Conservation (phyloP, 2,113 vertebrate species). For the Cynoglossus semilaevis region DNA sequence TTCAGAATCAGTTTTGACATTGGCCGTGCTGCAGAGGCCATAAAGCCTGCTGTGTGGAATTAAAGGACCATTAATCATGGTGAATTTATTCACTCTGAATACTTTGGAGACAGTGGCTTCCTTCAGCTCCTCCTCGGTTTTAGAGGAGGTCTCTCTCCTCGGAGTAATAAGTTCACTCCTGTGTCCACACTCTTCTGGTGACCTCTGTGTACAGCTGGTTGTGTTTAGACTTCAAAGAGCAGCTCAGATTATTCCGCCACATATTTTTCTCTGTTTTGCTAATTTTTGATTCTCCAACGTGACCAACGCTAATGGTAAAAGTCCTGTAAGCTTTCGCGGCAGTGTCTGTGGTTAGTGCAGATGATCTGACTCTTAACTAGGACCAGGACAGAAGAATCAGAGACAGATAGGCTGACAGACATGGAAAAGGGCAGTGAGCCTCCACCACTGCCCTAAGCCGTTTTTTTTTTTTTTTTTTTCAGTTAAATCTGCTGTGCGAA, state of each 20-base stretch:
- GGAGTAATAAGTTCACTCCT: slow-evolving; percentile 38
- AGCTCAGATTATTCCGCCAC: slow-evolving; percentile 55
- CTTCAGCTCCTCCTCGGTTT: slow-evolving; percentile 30
- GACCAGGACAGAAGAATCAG: slow-evolving; percentile 53
- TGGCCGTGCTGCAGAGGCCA: slow-evolving; percentile 21
- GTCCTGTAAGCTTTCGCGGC: slow-evolving; percentile 44
- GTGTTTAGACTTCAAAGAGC: slow-evolving; percentile 59
- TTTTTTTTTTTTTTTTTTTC: background rate
- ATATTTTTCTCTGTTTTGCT: slow-evolving; percentile 62
- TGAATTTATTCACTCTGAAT: slow-evolving; percentile 47
- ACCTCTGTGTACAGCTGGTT: slow-evolving; percentile 63
- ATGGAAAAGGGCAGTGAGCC: slow-evolving; percentile 10
- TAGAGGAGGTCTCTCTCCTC: slow-evolving; percentile 49
- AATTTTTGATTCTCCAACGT: slow-evolving; percentile 59
- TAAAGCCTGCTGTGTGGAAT: slow-evolving; percentile 27
- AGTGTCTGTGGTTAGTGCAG: slow-evolving; percentile 41
- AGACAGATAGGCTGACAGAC: slow-evolving; percentile 28
- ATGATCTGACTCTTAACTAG: slow-evolving; percentile 47
- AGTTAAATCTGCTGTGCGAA: slow-evolving; percentile 30
- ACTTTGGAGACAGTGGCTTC: slow-evolving; percentile 40
- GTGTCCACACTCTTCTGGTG: slow-evolving; percentile 36
- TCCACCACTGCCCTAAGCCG: too few relatives aligned
- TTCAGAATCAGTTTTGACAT: slow-evolving; percentile 38
- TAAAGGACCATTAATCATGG: slow-evolving; percentile 54
- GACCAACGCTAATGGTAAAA: slow-evolving; percentile 60